Evolutionary conservation across 2,113 vertebrate species (phyloP).

Genomic region (Delphinus delphis): DNA sequence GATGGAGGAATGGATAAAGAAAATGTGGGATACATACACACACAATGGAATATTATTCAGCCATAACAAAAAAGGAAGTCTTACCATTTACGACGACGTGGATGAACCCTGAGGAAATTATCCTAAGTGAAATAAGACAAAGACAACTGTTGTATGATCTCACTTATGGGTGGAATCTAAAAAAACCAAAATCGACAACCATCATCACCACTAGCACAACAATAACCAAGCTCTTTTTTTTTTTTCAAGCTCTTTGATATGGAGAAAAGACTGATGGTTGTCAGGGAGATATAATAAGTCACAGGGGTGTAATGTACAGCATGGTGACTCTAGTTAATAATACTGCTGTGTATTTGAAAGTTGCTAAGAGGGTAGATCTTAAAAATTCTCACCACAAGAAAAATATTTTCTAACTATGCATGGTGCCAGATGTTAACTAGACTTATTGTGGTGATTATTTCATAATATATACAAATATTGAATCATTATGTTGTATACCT

Average conservation of each 20-base stretch:
- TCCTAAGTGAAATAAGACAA: not conserved
- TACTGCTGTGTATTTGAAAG: not conserved
- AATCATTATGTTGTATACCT: not conserved
- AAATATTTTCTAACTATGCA: not conserved
- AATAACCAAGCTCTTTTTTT: not conserved
- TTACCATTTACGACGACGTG: not conserved
- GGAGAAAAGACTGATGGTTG: not conserved
- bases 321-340: not conserved
- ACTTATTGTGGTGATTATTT: not conserved
- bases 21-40: not conserved
- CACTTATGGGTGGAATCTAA: not conserved
- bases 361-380: not conserved
- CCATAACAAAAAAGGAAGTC: not conserved
- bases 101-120: not conserved
- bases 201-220: not conserved
- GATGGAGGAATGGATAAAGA: not conserved
- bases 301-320: not conserved
- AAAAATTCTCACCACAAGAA: not conserved
- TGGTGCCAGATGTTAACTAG: not conserved
- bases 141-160: not conserved
- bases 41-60: not conserved
- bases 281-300: not conserved
- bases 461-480: not conserved
- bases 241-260: not conserved
- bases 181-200: not conserved